Evolutionary conservation across 2,888 invertebrate species (phyloP).

Genomic region (Sinopyrophorus schimmeli): DNA sequence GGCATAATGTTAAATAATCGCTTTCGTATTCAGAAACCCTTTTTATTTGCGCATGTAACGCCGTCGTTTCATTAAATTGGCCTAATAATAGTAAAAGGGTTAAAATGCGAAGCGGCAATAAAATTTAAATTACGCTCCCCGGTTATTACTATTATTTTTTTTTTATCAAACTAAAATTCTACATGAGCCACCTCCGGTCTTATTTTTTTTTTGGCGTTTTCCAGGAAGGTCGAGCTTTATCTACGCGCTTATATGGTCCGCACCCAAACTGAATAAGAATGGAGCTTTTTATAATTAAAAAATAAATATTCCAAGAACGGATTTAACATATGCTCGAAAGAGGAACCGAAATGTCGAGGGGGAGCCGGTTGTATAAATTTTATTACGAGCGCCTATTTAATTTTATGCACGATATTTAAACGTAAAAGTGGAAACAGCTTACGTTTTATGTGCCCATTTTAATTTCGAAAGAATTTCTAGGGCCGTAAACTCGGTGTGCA

Average conservation of each 20-base stretch:
- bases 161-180: slow-evolving; percentile 2
- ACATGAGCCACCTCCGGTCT: slow-evolving; percentile 2
- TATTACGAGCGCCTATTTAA: slow-evolving; percentile 10
- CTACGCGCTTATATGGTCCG: slow-evolving; percentile 34
- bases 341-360: slow-evolving; percentile 1
- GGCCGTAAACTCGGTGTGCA: slow-evolving; percentile 1
- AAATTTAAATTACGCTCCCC: background rate
- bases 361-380: too few relatives aligned
- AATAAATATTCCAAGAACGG: slow-evolving; percentile 36
- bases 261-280: slow-evolving; percentile 35
- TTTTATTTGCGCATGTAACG: slow-evolving; percentile 34
- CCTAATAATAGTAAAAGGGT: slow-evolving; percentile 40
- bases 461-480: slow-evolving; percentile 2
- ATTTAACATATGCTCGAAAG: slow-evolving; percentile 9
- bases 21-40: slow-evolving; percentile 27
- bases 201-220: slow-evolving; percentile 36
- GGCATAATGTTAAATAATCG: slow-evolving; percentile 27
- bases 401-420: slow-evolving; percentile 15
- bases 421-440: slow-evolving; percentile 7
- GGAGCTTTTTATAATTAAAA: slow-evolving; percentile 39
- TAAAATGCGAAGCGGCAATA: slow-evolving; percentile 35
- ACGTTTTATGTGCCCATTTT: slow-evolving; percentile 4
- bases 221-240: slow-evolving; percentile 36
- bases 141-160: background rate
- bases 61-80: slow-evolving; percentile 42